phyloP scores from a whole-genome alignment of 2,888 invertebrate genomes.

The Hydropsyche betteni region DNA sequence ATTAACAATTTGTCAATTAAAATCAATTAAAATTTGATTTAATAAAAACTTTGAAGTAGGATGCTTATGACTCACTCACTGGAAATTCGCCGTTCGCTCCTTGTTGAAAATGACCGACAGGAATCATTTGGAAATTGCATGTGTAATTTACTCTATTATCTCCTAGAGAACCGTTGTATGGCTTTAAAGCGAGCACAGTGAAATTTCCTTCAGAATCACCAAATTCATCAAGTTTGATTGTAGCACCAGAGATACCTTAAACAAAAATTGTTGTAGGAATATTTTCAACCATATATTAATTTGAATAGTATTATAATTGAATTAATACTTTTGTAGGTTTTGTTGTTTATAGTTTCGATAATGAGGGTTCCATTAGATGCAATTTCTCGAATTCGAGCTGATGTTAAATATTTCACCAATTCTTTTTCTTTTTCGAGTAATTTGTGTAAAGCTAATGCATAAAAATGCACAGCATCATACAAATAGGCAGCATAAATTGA shows the following conservation, averaged over 20 bases:
- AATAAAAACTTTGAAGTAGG: background rate
- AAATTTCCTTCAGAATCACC: constrained; percentile 98
- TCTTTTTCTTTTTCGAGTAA: constrained; percentile 70
- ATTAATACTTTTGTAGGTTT: constrained; percentile 82
- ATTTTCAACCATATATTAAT: background rate
- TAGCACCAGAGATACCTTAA: constrained; percentile 92
- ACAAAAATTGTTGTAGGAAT: constrained; percentile 43
- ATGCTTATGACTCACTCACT: constrained; percentile 70
- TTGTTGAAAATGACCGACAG: constrained; percentile 85
- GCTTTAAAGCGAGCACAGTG: constrained; percentile 86
- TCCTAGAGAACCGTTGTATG: constrained; percentile 61
- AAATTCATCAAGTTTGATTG: constrained; percentile 87
- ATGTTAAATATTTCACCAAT: constrained; percentile 60
- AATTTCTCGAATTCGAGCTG: constrained; percentile 71
- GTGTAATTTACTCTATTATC: constrained; percentile 66
- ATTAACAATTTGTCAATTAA: constrained; percentile 25
- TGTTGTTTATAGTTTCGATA: constrained; percentile 81
- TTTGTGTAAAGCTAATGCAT: constrained; percentile 85
- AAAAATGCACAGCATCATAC: constrained; percentile 93
- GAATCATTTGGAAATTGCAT: constrained; percentile 82
- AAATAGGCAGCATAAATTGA: constrained; percentile 93
- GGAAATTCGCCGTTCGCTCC: constrained; percentile 71
- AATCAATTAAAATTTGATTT: background rate
- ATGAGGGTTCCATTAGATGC: constrained; percentile 88
- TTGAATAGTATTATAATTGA: background rate